These are phyloP conservation scores for Salpingus planirostris DNA, from an alignment of 2,888 invertebrate species.

Conservation along the genomic window DNA sequence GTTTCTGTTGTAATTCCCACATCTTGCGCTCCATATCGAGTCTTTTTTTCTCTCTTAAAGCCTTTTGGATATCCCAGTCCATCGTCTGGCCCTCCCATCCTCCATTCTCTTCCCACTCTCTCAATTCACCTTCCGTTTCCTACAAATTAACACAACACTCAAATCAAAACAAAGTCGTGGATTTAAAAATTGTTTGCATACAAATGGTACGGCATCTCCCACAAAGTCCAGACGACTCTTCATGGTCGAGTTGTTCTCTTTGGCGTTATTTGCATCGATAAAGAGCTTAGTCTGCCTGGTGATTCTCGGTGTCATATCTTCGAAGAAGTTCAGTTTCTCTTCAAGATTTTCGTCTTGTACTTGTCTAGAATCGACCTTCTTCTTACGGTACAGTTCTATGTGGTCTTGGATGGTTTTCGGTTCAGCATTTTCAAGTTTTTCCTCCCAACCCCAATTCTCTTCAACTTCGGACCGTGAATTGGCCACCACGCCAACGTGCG, in stretches of 20 bases:
- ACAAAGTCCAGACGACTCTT: too few relatives aligned
- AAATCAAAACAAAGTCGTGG: too few relatives aligned
- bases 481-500: slow-evolving; percentile 47
- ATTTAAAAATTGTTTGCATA: too few relatives aligned
- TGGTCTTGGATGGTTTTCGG: slow-evolving; percentile 51
- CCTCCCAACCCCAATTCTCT: slow-evolving; percentile 56
- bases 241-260: too few relatives aligned
- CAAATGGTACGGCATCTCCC: too few relatives aligned
- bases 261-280: slow-evolving; percentile 37
- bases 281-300: slow-evolving; percentile 51
- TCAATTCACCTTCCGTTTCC: slow-evolving; percentile 30
- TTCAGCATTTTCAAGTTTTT: slow-evolving; percentile 36
- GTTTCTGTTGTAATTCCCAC: slow-evolving; percentile 36
- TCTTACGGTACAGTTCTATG: slow-evolving; percentile 54
- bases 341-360: slow-evolving; percentile 39
- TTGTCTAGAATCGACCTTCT: slow-evolving; percentile 37
- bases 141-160: slow-evolving; percentile 14
- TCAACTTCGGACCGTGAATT: slow-evolving; percentile 26
- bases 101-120: slow-evolving; percentile 37
- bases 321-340: slow-evolving; percentile 48
- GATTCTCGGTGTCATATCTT: slow-evolving; percentile 54
- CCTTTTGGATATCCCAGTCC: slow-evolving; percentile 32
- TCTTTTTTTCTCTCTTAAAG: slow-evolving; percentile 33
- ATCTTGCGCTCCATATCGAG: slow-evolving; percentile 32
- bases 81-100: slow-evolving; percentile 36